Evolutionary conservation across 1,140 invertebrate genomes (phyloP).

Genomic region (Venustaconcha ellipsiformis): DNA sequence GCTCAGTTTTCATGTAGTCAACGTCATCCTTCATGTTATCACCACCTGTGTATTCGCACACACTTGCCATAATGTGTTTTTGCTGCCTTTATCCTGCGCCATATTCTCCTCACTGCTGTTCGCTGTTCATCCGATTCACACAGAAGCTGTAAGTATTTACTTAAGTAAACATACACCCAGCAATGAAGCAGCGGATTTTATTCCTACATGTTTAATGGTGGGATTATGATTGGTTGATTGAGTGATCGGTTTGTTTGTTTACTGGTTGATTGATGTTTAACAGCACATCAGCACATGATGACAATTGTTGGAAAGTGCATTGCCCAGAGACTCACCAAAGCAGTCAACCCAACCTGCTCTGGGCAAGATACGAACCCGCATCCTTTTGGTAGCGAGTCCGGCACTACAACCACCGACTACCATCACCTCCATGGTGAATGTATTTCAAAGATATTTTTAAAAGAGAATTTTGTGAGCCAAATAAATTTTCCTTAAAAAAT

Average conservation of each 20-base stretch:
- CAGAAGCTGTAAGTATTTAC: conserved; percentile 61
- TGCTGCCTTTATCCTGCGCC: conserved; percentile 20
- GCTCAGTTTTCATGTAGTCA: conserved; percentile 69
- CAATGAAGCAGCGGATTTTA: neutral
- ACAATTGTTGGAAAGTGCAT: too few species aligned
- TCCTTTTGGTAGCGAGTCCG: too few species aligned
- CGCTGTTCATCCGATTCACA: conserved; percentile 66
- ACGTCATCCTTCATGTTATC: conserved; percentile 67
- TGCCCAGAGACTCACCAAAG: too few species aligned
- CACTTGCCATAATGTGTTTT: conserved; percentile 38
- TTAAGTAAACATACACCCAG: neutral
- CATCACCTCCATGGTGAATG: too few species aligned
- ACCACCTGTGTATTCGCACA: conserved; percentile 63
- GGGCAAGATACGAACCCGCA: too few species aligned
- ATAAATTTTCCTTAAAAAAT: too few species aligned
- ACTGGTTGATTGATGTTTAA: too few species aligned
- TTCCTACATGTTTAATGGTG: neutral
- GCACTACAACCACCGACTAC: too few species aligned
- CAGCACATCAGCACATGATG: too few species aligned
- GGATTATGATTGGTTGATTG: neutral
- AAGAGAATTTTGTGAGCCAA: too few species aligned
- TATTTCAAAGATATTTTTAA: too few species aligned
- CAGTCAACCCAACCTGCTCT: too few species aligned
- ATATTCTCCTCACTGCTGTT: conserved; percentile 55
- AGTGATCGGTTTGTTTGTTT: neutral